Evolutionary conservation across 2,113 vertebrate species (phyloP), one percentile per base, ranked within the genome.

Genomic region (Pholis gunnellus): DNA sequence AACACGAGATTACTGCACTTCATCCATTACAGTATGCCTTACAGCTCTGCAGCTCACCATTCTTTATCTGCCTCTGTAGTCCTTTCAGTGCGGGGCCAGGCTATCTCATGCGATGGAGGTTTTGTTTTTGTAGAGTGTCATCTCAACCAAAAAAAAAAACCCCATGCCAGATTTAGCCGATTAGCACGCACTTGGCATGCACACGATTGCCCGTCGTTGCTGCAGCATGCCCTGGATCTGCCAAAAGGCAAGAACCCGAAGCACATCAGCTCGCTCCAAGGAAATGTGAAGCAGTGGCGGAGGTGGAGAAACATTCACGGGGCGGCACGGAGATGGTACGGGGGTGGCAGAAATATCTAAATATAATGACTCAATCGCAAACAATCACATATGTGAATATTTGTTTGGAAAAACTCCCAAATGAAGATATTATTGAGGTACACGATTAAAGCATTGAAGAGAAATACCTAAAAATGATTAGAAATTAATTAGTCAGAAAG

Each of bases 11-110:
- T 72, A 27, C 54, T 57, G 63, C 0, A 72, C 67, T 84, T 72
- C 63, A 68, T 77, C 36, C 6, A 11, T 84, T 70, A 63, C 75
- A 60, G 5, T 70, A 8, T 20, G 66, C 42, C 44, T 59, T 34
- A 34, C 36, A 54, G 54, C 17, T 5, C 22, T 69, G 25, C 70
- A 57, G 48, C 61, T 65, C 50, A 36, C 40, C 9, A 25, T 78
- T 65, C 29, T 36, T 79, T 15, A 72, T 42, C 57, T 11, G 40
- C 63, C 17, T 38, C n/a, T 31, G 9, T 8, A 9, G 31, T 52
- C 18, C 36, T 52, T 9, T 59, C 3, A 20, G 13, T 7, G 29
- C 27, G 36, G 34, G 18, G 17, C 2, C 1, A 29, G 11, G 29
- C 52, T 40, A 40, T 61, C 52, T n/a, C 11, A 59, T 0, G 14